phyloP scores from a whole-genome alignment of 1,140 invertebrate genomes.

The Ephestia elutella region DNA sequence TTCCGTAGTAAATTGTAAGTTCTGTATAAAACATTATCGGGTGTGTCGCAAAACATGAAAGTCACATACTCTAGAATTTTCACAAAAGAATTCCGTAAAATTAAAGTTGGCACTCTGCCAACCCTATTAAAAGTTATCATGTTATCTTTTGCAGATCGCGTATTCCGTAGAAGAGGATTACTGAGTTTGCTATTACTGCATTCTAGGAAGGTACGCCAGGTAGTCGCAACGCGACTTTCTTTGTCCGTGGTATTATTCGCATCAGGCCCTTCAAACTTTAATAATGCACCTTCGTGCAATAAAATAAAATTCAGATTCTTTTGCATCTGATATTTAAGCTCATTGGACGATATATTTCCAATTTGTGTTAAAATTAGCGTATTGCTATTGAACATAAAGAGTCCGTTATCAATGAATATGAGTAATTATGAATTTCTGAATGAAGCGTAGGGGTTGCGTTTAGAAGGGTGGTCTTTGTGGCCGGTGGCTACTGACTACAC shows the following conservation, averaged over 20 bases:
- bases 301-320: constrained; percentile 11
- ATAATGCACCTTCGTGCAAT: constrained; percentile 12
- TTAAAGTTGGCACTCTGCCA: constrained; percentile 20
- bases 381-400: constrained; percentile 27
- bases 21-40: no score
- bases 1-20: no score
- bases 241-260: constrained; percentile 32
- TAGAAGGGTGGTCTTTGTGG: constrained; percentile 13
- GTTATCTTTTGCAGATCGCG: constrained; percentile 62
- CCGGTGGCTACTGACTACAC: constrained; percentile 1
- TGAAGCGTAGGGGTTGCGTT: constrained; percentile 16
- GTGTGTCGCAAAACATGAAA: no score
- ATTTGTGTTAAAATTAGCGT: constrained; percentile 46
- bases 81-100: not conserved
- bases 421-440: constrained; percentile 41
- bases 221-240: constrained; percentile 49
- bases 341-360: constrained; percentile 25
- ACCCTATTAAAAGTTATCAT: constrained; percentile 54
- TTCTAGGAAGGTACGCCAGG: constrained; percentile 68
- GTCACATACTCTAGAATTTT: not conserved
- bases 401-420: constrained; percentile 40
- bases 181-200: constrained; percentile 58
- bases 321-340: not conserved
- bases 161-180: constrained; percentile 68
- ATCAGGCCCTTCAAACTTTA: not conserved